Conservation (phyloP, 2,113 vertebrate genomes). For the Myrmecophaga tridactyla region DNA sequence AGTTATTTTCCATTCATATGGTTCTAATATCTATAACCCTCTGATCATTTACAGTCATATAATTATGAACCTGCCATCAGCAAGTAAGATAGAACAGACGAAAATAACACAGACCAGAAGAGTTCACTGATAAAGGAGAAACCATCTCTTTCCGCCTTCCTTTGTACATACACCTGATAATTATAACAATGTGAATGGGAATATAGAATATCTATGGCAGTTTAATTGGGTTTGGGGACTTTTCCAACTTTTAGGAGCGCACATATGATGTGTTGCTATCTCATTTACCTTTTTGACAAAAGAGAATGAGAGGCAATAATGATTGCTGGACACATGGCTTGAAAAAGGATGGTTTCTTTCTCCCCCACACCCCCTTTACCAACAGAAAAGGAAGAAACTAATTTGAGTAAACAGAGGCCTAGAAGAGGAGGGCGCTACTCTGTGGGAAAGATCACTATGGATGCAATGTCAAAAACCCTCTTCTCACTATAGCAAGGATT, state of each 20-base stretch:
- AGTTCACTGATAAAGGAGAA: not conserved
- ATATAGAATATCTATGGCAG: not conserved
- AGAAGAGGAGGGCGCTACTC: not conserved
- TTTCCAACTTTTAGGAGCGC: not conserved
- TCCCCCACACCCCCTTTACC: not conserved
- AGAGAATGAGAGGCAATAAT: not conserved
- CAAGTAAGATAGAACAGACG: not conserved
- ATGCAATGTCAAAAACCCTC: not conserved
- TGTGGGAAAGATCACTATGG: not conserved
- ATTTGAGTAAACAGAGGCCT: not conserved
- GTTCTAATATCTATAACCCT: not conserved
- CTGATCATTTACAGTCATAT: not conserved
- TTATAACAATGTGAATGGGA: not conserved
- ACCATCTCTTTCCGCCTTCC: not conserved
- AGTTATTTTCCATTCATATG: not conserved
- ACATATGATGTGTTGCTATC: not conserved
- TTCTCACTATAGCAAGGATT: accelerated
- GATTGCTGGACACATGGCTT: not conserved
- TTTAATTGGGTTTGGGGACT: not conserved
- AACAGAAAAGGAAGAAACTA: not conserved
- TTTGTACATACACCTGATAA: not conserved
- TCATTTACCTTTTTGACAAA: not conserved
- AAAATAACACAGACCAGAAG: not conserved
- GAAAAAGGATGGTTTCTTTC: not conserved
- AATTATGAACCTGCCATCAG: not conserved